Base-by-base conservation (phyloP, 2,797 vertebrate species). In the Xenentodon cancila region DNA sequence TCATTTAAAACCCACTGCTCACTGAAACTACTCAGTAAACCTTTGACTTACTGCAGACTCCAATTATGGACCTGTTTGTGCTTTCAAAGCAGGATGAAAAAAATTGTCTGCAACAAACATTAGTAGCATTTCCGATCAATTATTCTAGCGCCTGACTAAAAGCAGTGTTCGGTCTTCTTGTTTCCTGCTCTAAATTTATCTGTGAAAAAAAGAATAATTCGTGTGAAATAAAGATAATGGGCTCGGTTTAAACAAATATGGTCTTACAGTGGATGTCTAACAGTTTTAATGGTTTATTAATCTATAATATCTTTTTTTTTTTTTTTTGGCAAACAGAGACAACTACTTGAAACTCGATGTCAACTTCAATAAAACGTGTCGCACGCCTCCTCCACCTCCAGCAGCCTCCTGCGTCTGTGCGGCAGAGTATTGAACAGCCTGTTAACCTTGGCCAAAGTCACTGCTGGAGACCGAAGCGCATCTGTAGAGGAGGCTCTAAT, bases 391-490 rank as follows among this genome's bases (percentile, higher is more conserved):
- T 25, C 25, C 25, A 25, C 46, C 61, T 52, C 51, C 12, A 13
- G 17, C 30, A 19, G 52, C 60, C 69, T 64, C 48, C 62, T 32
- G 62, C 37, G 66, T 47, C 37, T 2, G 37, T 37, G 70, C 20
- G 48, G 69, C 57, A 1, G 47, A 44, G 73, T 27, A 47, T 61
- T 71, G 70, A 80, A 16, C 73, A 49, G 77, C 58, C 57, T 21
- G 68, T 60, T 76, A 73, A 82, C 86, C 75, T 82, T 64, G 47
- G 20, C 59, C 63, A 78, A 80, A 71, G 86, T 84, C 73, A 20
- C 42, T 13, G 12, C 42, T 19, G 75, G 63, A 15, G 16, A 55
- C 56, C 53, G 49, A 59, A 61, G 53, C 64, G 77, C 73, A 2
- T 75, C 71, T 47, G 53, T 54, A 4, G 59, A 34, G 68, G 62